These are phyloP conservation scores for Platerodrilus igneus DNA, from an alignment of 2,888 invertebrate genomes.

Conservation along the genomic window DNA sequence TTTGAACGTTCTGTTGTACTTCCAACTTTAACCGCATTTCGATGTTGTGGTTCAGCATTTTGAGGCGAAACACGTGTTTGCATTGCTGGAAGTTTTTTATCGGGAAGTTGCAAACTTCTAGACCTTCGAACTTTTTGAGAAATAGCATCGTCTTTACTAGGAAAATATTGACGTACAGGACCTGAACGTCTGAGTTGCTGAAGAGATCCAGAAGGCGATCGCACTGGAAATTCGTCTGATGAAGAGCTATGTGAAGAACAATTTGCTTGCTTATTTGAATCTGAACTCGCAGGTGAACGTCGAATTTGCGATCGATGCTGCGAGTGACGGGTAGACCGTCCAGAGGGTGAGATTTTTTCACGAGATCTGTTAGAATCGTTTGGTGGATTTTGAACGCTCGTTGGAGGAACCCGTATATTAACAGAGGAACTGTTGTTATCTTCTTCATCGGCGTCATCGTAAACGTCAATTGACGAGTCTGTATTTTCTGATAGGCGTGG, in stretches of 20 bases:
- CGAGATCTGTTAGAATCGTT: constrained; percentile 37
- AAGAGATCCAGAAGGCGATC: constrained; percentile 35
- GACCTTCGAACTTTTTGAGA: constrained; percentile 49
- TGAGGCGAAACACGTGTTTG: constrained; percentile 44
- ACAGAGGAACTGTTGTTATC: constrained; percentile 50
- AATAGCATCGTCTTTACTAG: constrained; percentile 31
- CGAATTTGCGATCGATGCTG: constrained; percentile 37
- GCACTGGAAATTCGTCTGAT: constrained; percentile 39
- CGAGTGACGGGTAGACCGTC: constrained; percentile 34
- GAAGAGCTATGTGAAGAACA: constrained; percentile 38
- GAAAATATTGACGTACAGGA: constrained; percentile 26
- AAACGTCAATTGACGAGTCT: constrained; percentile 49
- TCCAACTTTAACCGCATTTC: constrained; percentile 44
- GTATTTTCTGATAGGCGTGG: constrained; percentile 51
- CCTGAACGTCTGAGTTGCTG: constrained; percentile 33
- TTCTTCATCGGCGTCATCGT: constrained; percentile 50
- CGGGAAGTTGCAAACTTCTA: constrained; percentile 61
- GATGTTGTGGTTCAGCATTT: constrained; percentile 43
- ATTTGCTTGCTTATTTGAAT: constrained; percentile 38
- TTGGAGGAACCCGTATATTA: constrained; percentile 45
- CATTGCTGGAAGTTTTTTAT: constrained; percentile 41
- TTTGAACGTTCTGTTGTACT: constrained; percentile 34
- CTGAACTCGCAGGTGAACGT: constrained; percentile 43
- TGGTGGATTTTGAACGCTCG: constrained; percentile 37
- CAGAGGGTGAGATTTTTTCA: constrained; percentile 43